Base-by-base conservation (phyloP, 2,888 invertebrate genomes). In the Folsomia candida region DNA sequence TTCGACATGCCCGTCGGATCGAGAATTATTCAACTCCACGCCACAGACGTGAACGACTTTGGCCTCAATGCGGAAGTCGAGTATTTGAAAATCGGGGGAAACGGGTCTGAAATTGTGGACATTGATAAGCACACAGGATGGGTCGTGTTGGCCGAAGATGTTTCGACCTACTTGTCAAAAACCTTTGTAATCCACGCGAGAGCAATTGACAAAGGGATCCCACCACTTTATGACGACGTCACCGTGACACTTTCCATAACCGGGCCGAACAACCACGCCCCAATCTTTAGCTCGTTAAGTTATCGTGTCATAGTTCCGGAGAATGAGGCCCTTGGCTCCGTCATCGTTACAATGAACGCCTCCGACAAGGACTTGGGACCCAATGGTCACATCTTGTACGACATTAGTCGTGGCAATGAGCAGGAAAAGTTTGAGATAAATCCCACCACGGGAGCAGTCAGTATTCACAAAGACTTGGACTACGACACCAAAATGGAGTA, bases 61-160 rank as follows among this genome's bases (percentile, higher is more conserved):
- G 94, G 94, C 1, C 90, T 93, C 27, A 95, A 95, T 84, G 93
- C 94, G 1, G 92, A 94, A 84, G 88, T 96, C 67, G 90, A 91
- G 79, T 96, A 95, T 82, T 84, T 86, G 24, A 85, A 91, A 60
- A 85, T 87, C 1, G 88, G 87, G 66, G 92, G 93, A 3, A 95
- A 94, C 83, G 91, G 91, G 1, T 89, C 90, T 0, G 86, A 88
- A 1, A 88, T 88, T 76, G 92, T 96, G 81, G 83, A 85, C 1
- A 86, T 96, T 6, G 90, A 92, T 78, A 88, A 88, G 81, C 86
- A 83, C n/a, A 88, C 88, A 77, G 96, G 96, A 51, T 95, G 91
- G 92, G 86, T 97, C 29, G 87, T 88, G 18, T 87, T 94, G 0
- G 87, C 86, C 1, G 88, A 88, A 79, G 81, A 83, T n/a, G 76